phyloP scores from a whole-genome alignment of 2,113 vertebrate genomes.

The Zapus hudsonius region DNA sequence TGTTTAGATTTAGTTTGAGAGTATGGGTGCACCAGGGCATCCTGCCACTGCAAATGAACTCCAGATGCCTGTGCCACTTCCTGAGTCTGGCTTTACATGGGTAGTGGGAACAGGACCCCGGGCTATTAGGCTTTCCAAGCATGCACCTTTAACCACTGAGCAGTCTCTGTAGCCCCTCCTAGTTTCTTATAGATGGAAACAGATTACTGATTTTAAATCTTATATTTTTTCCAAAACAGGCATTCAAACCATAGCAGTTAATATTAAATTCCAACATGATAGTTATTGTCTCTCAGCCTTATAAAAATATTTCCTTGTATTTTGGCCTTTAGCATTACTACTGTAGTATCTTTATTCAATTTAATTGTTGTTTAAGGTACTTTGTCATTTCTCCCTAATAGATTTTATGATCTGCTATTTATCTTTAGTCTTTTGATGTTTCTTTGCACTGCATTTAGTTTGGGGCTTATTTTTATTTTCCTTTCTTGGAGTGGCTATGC shows the following conservation, averaged over 20 bases:
- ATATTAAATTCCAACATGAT: constrained; percentile 54
- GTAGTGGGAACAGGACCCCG: neutral
- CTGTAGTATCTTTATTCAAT: constrained; percentile 25
- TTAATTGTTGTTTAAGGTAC: neutral
- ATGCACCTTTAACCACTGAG: neutral
- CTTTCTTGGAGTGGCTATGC: constrained; percentile 17
- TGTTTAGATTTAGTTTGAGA: neutral
- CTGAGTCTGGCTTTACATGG: too few relatives aligned
- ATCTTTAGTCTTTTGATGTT: constrained; percentile 51
- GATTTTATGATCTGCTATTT: constrained; percentile 50
- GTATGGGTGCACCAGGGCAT: neutral
- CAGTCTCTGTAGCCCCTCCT: too few relatives aligned
- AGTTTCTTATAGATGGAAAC: too few relatives aligned
- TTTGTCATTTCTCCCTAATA: constrained; percentile 34
- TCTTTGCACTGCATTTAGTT: constrained; percentile 50
- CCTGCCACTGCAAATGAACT: too few relatives aligned
- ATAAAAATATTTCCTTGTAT: constrained; percentile 46
- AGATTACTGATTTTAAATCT: too few relatives aligned
- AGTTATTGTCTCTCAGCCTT: neutral
- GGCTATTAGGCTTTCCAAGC: neutral
- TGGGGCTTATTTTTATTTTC: constrained; percentile 59
- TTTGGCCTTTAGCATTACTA: constrained; percentile 21
- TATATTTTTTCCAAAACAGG: too few relatives aligned
- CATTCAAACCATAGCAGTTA: neutral
- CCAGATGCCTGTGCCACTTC: too few relatives aligned